Evolutionary conservation across 2,797 vertebrate genomes (phyloP).

Genomic region (Micromesistius poutassou): DNA sequence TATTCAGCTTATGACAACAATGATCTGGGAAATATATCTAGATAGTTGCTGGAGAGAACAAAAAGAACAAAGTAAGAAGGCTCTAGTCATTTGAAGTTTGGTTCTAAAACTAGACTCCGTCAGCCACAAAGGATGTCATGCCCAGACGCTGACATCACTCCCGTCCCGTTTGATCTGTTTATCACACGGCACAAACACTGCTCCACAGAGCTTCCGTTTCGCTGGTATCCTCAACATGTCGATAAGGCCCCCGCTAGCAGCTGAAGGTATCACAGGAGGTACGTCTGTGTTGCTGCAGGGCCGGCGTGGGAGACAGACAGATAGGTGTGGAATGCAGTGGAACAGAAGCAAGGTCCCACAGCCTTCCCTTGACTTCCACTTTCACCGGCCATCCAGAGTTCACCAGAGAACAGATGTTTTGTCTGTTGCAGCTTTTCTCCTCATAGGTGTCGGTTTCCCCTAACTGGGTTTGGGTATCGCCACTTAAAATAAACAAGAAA

Average conservation of each 20-base stretch:
- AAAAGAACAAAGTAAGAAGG: slow-evolving; percentile 32
- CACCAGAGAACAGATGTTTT: slow-evolving; percentile 53
- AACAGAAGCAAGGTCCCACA: slow-evolving; percentile 38
- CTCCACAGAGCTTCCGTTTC: slow-evolving; percentile 40
- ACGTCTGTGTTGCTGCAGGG: slow-evolving; percentile 53
- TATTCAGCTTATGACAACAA: neutral
- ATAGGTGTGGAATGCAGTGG: slow-evolving; percentile 42
- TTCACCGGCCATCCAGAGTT: slow-evolving; percentile 43
- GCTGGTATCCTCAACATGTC: slow-evolving; percentile 30
- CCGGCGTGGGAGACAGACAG: slow-evolving; percentile 39
- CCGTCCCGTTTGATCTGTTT: slow-evolving; percentile 53
- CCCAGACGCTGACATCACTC: slow-evolving; percentile 62
- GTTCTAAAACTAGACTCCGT: slow-evolving; percentile 41
- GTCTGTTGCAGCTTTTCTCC: slow-evolving; percentile 31
- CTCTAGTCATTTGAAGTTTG: slow-evolving; percentile 32
- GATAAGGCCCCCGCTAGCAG: slow-evolving; percentile 56
- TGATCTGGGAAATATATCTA: neutral
- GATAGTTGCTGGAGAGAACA: neutral
- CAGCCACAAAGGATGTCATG: slow-evolving; percentile 48
- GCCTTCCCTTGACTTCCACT: slow-evolving; percentile 53
- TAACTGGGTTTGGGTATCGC: slow-evolving; percentile 20
- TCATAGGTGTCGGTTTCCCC: slow-evolving; percentile 39
- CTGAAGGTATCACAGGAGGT: slow-evolving; percentile 59
- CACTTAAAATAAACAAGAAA: slow-evolving; percentile 24
- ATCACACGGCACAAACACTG: slow-evolving; percentile 57